These are phyloP conservation scores for Montipora capricornis DNA, from an alignment of 64 coral and sea anemone genomes.

Conservation along the genomic window DNA sequence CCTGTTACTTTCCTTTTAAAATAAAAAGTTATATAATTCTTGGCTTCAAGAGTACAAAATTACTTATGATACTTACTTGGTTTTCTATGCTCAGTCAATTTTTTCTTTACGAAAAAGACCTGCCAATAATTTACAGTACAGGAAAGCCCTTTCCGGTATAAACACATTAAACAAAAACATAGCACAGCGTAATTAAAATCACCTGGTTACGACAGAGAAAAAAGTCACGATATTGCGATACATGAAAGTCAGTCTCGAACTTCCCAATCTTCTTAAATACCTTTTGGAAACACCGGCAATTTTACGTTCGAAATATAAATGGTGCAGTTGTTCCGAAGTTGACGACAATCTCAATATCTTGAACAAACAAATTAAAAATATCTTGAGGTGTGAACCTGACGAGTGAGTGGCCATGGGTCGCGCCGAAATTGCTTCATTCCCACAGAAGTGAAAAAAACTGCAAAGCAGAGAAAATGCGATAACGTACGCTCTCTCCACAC, in stretches of 20 bases:
- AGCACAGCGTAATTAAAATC: too few relatives aligned
- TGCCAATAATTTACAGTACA: too few relatives aligned
- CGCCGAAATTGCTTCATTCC: neutral
- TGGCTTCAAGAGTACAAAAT: too few relatives aligned
- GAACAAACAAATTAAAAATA: constrained; percentile 3
- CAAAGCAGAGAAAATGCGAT: neutral
- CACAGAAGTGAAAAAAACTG: neutral
- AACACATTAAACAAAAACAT: too few relatives aligned
- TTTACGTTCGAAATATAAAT: neutral
- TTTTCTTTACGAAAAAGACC: too few relatives aligned
- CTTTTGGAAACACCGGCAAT: neutral
- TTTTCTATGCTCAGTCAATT: too few relatives aligned
- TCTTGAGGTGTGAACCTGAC: neutral
- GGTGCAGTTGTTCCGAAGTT: neutral
- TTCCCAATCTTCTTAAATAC: neutral
- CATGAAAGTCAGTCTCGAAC: neutral
- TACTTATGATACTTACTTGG: too few relatives aligned
- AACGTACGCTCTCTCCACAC: constrained; percentile 14
- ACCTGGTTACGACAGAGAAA: too few relatives aligned
- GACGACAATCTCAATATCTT: neutral
- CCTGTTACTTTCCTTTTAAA: neutral
- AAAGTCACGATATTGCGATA: neutral
- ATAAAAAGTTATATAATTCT: neutral
- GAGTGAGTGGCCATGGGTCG: too few relatives aligned
- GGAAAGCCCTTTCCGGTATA: too few relatives aligned